phyloP scores from a whole-genome alignment of 2,113 vertebrate species.

The Apteryx mantelli region DNA sequence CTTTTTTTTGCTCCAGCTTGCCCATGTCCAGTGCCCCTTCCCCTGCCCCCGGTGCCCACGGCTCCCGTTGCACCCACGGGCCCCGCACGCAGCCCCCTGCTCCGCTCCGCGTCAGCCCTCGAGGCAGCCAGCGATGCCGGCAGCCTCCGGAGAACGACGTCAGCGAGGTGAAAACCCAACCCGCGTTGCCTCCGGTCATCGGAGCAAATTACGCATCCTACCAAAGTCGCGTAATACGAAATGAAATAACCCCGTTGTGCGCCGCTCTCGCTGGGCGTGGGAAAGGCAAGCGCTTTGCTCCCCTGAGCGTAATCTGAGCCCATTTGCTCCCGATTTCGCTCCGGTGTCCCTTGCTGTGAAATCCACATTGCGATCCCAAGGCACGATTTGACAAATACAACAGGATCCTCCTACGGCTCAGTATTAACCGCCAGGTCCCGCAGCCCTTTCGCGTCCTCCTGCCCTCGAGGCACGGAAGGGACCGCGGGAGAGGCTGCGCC shows the following conservation, averaged over 20 bases:
- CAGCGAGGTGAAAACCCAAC: background rate
- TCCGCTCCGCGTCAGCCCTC: background rate
- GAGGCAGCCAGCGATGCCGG: rapidly evolving
- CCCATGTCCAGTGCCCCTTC: too few relatives aligned
- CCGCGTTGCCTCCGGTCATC: background rate
- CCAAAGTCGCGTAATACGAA: background rate
- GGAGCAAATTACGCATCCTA: background rate
- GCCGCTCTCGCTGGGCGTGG: rapidly evolving
- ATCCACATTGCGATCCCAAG: rapidly evolving
- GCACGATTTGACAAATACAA: rapidly evolving
- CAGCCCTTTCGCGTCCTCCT: background rate
- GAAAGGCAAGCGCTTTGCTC: background rate
- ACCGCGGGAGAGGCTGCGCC: rapidly evolving
- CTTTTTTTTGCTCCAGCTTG: too few relatives aligned
- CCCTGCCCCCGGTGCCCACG: background rate
- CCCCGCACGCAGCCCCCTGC: background rate
- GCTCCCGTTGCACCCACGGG: background rate
- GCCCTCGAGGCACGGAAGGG: background rate
- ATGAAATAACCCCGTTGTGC: rapidly evolving
- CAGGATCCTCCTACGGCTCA: background rate
- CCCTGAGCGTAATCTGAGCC: rapidly evolving
- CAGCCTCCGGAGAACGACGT: background rate
- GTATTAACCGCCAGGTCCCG: rapidly evolving
- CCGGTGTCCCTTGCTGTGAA: background rate
- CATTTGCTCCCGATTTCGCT: background rate